phyloP scores from a whole-genome alignment of 1,140 invertebrate genomes.

The Amyelois transitella region DNA sequence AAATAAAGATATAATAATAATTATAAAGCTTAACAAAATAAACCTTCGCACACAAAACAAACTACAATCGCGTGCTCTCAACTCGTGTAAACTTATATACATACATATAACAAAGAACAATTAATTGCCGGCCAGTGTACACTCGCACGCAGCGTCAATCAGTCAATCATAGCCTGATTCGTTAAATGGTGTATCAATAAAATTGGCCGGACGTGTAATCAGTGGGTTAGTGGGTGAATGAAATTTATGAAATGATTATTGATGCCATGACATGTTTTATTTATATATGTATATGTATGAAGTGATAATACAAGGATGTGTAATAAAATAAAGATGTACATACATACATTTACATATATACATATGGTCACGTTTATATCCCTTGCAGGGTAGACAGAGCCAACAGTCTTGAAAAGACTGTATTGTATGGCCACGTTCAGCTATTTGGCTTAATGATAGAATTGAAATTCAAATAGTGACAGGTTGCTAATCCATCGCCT shows the following conservation, averaged over 20 bases:
- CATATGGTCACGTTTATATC: no score
- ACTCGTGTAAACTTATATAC: constrained; percentile 36
- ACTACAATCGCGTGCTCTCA: constrained; percentile 30
- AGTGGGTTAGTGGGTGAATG: not conserved
- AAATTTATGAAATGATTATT: not conserved
- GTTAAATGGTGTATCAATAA: constrained; percentile 41
- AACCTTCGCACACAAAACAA: constrained; percentile 1
- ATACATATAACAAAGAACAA: constrained; percentile 12
- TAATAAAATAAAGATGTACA: no score
- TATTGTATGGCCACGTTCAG: no score
- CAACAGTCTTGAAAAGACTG: no score
- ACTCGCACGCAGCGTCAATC: constrained; percentile 35
- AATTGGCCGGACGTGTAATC: constrained; percentile 18
- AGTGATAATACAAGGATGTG: no score
- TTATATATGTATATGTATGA: no score
- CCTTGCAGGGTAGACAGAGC: no score
- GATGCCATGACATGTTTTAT: no score
- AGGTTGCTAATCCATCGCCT: no score
- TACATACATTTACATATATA: no score
- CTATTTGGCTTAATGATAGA: no score
- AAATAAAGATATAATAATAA: not conserved
- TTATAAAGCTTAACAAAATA: not conserved
- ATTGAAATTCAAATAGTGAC: no score
- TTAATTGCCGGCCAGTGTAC: constrained; percentile 31
- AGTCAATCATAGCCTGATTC: constrained; percentile 41